Evolutionary conservation across 2,797 vertebrate species (phyloP).

Genomic region (Coendou prehensilis): DNA sequence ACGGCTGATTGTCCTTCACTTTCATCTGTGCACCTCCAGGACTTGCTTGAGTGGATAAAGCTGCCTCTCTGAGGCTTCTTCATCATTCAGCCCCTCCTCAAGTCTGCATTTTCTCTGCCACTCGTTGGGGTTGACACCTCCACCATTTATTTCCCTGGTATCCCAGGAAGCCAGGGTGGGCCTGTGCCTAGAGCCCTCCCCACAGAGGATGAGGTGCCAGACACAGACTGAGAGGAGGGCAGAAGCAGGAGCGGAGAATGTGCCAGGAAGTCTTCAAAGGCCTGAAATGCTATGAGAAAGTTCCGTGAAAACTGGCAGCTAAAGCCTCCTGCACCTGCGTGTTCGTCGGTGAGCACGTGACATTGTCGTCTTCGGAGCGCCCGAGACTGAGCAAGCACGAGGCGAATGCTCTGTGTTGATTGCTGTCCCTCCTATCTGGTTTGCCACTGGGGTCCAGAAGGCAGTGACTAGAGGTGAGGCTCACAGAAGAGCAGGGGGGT

Average conservation of each 20-base stretch:
- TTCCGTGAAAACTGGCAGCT: background rate
- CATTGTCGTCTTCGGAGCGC: fast-evolving
- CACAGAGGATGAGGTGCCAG: background rate
- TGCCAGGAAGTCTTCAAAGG: background rate
- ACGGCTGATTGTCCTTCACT: fast-evolving
- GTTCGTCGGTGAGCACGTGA: fast-evolving
- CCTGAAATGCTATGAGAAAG: background rate
- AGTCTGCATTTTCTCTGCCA: background rate
- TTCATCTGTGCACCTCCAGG: background rate
- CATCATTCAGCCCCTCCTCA: background rate
- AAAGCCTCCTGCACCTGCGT: background rate
- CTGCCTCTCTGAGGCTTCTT: background rate
- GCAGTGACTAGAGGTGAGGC: background rate
- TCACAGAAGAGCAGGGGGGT: background rate
- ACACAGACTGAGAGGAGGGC: background rate
- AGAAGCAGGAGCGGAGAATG: background rate
- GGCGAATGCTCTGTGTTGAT: background rate
- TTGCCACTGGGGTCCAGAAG: background rate
- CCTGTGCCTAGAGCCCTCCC: too few relatives aligned
- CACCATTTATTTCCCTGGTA: fast-evolving
- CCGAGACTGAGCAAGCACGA: background rate
- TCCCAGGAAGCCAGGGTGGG: background rate
- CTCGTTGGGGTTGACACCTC: fast-evolving
- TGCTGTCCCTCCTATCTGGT: fast-evolving
- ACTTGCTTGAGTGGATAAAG: background rate